phyloP scores from a whole-genome alignment of 1,140 invertebrate species.

The Harpegnathos saltator region DNA sequence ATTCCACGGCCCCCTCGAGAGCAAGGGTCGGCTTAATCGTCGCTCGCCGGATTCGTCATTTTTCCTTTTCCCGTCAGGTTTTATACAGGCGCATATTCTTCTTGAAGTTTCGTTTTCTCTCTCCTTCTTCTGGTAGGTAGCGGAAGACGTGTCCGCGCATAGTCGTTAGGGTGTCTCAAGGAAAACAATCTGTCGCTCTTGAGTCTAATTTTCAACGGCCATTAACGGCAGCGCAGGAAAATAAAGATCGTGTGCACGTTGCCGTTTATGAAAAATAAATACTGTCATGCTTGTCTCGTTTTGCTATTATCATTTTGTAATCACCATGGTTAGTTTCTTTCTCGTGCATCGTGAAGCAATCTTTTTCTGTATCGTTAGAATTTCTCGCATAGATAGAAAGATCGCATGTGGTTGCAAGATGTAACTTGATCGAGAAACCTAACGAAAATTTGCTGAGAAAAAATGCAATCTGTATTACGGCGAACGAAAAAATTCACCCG shows the following conservation, averaged over 20 bases:
- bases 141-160: constrained; percentile 11
- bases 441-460: too few species aligned
- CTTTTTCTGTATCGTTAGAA: too few species aligned
- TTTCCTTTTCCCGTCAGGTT: neutral
- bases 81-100: neutral
- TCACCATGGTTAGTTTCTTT: too few species aligned
- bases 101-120: neutral
- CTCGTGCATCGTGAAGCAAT: too few species aligned
- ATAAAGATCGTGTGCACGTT: neutral
- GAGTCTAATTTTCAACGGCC: neutral
- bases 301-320: too few species aligned
- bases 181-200: constrained; percentile 38
- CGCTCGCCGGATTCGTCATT: constrained; percentile 13
- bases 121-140: neutral
- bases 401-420: too few species aligned
- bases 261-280: too few species aligned
- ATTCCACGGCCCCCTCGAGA: constrained; percentile 10
- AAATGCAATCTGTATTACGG: too few species aligned
- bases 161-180: constrained; percentile 32
- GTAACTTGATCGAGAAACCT: too few species aligned
- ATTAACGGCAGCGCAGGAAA: constrained; percentile 25
- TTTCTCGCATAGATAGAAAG: too few species aligned
- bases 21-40: constrained; percentile 36
- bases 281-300: too few species aligned
- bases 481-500: too few species aligned